These are phyloP conservation scores for Terebella lapidaria DNA, from an alignment of 2,888 invertebrate genomes.

Conservation along the genomic window DNA sequence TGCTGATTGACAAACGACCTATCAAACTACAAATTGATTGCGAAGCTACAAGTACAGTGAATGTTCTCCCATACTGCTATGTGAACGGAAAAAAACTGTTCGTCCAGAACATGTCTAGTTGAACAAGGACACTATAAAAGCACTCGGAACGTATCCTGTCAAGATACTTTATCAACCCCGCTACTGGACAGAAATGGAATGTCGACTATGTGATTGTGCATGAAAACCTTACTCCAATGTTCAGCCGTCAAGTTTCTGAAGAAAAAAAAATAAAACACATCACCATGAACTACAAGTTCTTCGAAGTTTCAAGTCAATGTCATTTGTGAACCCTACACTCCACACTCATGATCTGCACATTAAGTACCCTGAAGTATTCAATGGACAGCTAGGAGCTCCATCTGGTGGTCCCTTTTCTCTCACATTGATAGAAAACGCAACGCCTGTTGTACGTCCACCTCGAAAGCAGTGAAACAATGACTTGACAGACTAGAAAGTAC, in stretches of 20 bases:
- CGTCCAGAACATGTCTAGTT: not conserved
- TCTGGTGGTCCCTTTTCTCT: slow-evolving; percentile 2
- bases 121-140: not conserved
- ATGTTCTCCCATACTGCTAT: slow-evolving; percentile 4
- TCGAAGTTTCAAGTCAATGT: slow-evolving; percentile 4
- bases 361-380: slow-evolving; percentile 5
- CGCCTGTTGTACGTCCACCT: slow-evolving; percentile 3
- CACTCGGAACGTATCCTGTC: not conserved
- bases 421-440: not conserved
- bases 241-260: not conserved
- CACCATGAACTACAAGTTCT: slow-evolving; percentile 10
- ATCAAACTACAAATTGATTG: slow-evolving; percentile 15
- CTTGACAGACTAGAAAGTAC: not conserved
- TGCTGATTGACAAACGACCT: not conserved
- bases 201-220: slow-evolving; percentile 1
- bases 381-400: slow-evolving; percentile 7
- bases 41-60: slow-evolving; percentile 12
- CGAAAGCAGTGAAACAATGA: slow-evolving; percentile 1
- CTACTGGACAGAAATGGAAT: not conserved
- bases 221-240: not conserved
- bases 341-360: not conserved
- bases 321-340: not conserved
- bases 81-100: not conserved
- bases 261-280: slow-evolving; percentile 11
- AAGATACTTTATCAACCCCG: not conserved